phyloP scores from a whole-genome alignment of 2,888 invertebrate species.

The Chalcis sispes region DNA sequence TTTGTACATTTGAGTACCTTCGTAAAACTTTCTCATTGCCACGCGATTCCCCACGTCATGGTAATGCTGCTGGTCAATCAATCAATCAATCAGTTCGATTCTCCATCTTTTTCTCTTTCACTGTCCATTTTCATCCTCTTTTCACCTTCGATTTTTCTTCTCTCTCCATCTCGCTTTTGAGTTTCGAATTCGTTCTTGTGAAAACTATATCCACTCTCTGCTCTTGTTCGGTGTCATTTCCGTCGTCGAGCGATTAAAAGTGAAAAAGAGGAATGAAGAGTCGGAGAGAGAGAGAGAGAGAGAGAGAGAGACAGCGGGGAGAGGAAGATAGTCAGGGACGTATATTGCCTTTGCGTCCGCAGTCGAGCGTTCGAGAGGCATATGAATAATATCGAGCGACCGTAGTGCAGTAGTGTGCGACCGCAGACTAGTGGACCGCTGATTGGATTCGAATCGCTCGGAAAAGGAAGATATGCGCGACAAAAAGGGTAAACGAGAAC shows the following conservation, averaged over 20 bases:
- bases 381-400: conserved; percentile 67
- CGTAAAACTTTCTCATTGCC: no score
- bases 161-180: neutral
- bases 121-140: neutral
- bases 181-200: conserved; percentile 17
- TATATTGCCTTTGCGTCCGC: conserved; percentile 67
- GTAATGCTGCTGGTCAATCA: conserved; percentile 17
- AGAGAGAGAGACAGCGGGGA: neutral
- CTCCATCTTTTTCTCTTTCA: neutral
- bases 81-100: conserved; percentile 17
- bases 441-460: conserved; percentile 70
- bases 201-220: conserved; percentile 16
- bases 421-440: conserved; percentile 56
- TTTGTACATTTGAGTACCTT: no score
- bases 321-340: conserved; percentile 59
- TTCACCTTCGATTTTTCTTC: neutral
- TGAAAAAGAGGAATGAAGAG: conserved; percentile 18
- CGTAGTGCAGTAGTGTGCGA: neutral
- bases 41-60: conserved; percentile 14
- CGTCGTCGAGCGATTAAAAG: conserved; percentile 40
- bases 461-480: conserved; percentile 49
- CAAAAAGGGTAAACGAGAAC: conserved; percentile 48
- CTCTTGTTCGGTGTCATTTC: conserved; percentile 39
- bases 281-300: no score
- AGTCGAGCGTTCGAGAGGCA: conserved; percentile 62